A percentile compares a stretch with the other conserved stretches of the same genome.
Conservation (phyloP, 2,113 vertebrate genomes). For the Acrocephalus arundinaceus region DNA sequence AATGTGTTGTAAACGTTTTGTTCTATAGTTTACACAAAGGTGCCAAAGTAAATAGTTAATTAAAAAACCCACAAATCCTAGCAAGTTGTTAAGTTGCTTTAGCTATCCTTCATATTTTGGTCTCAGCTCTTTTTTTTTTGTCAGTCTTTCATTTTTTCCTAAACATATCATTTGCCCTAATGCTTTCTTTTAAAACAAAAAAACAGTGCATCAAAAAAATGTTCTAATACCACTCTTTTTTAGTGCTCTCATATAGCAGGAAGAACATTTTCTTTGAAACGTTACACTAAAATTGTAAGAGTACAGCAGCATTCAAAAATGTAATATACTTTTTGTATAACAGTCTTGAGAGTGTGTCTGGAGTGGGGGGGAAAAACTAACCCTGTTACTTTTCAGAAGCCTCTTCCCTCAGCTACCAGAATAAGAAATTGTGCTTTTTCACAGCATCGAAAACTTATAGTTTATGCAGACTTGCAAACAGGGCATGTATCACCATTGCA, state of each 20-base stretch:
- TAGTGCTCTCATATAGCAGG: constrained; percentile 51
- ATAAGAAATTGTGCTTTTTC: constrained; percentile 58
- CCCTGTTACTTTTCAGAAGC: constrained; percentile 62
- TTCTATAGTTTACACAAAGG: constrained; percentile 70
- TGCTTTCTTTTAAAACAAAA: constrained; percentile 31
- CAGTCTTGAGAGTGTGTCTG: constrained; percentile 65
- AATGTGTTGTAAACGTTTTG: constrained; percentile 68
- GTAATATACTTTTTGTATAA: constrained; percentile 75
- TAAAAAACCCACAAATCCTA: background rate
- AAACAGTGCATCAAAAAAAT: constrained; percentile 34
- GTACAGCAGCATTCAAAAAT: constrained; percentile 78
- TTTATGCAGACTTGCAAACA: constrained; percentile 65
- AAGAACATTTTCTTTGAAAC: constrained; percentile 55
- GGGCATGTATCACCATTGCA: constrained; percentile 63
- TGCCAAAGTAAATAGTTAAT: constrained; percentile 72
- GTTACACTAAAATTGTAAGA: constrained; percentile 70
- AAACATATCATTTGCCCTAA: constrained; percentile 55
- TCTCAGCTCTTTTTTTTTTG: background rate
- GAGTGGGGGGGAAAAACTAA: constrained; percentile 20
- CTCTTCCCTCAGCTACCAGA: constrained; percentile 64
- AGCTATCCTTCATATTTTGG: constrained; percentile 58
- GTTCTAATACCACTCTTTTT: constrained; percentile 55
- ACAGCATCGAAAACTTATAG: constrained; percentile 63
- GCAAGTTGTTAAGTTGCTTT: constrained; percentile 54
- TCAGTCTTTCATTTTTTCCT: constrained; percentile 45